phyloP scores from a whole-genome alignment of 2,113 vertebrate species.

The Neopipo cinnamomea region DNA sequence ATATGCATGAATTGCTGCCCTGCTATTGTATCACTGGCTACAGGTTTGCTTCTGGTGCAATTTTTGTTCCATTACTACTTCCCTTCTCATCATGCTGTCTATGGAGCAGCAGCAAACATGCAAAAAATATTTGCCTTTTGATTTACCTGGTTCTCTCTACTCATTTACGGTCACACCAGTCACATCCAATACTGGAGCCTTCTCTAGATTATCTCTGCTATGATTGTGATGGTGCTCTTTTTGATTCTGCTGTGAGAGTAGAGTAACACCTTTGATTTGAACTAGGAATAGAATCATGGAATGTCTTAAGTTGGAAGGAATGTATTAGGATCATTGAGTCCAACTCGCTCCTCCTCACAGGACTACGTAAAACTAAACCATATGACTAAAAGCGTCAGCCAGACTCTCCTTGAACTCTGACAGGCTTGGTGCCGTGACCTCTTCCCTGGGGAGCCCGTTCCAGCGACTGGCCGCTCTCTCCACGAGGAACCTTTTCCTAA shows the following conservation, averaged over 20 bases:
- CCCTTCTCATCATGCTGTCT: neutral
- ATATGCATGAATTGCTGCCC: neutral
- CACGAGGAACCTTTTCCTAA: neutral
- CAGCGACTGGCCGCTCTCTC: accelerated
- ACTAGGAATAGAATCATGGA: neutral
- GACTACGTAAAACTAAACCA: neutral
- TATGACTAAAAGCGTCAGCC: neutral
- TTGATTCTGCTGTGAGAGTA: accelerated
- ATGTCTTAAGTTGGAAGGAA: neutral
- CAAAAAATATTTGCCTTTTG: neutral
- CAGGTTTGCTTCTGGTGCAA: neutral
- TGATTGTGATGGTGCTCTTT: neutral
- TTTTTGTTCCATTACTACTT: neutral
- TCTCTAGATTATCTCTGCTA: neutral
- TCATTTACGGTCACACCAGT: neutral
- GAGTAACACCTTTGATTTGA: neutral
- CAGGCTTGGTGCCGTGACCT: accelerated
- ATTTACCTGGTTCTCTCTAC: neutral
- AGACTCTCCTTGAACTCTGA: neutral
- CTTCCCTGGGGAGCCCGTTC: neutral
- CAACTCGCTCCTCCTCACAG: neutral
- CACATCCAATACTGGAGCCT: neutral
- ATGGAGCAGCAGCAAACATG: neutral
- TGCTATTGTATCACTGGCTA: neutral
- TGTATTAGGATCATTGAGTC: accelerated